Percentiles rank a stretch among this genome's conserved stretches.
Conservation (phyloP, 2,113 vertebrate genomes). For the Strix aluco region DNA sequence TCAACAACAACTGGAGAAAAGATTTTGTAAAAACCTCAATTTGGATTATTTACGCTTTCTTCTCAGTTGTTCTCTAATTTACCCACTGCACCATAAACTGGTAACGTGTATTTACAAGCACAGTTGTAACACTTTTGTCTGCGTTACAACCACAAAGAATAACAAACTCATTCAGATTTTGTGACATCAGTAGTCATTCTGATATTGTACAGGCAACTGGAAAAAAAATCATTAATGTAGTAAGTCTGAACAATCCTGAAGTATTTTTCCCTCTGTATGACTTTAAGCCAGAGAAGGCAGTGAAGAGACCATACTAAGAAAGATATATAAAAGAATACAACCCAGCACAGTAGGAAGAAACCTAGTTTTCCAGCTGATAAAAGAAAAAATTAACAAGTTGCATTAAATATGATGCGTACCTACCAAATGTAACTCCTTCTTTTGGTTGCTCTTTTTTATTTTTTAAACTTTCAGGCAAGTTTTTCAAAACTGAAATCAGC, state of each 20-base stretch:
- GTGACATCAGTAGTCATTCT: background rate
- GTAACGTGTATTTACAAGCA: background rate
- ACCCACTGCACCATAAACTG: background rate
- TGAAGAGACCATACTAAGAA: background rate
- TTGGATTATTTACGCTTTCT: background rate
- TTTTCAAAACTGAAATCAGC: conserved; percentile 87
- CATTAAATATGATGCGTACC: background rate
- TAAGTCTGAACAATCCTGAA: background rate
- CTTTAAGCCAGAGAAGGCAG: background rate
- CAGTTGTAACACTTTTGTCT: background rate
- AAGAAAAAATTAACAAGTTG: background rate
- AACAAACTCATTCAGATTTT: background rate
- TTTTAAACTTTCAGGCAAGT: conserved; percentile 82
- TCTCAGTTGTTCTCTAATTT: background rate
- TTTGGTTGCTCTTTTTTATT: conserved; percentile 80
- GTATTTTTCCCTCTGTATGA: background rate
- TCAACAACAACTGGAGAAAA: background rate
- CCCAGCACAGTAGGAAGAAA: background rate
- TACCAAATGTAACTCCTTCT: conserved; percentile 87
- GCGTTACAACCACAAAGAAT: background rate
- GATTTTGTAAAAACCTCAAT: background rate
- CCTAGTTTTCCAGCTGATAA: background rate
- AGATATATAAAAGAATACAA: background rate
- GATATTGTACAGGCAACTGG: background rate
- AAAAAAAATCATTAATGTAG: background rate